Conservation (phyloP, 2,113 vertebrate genomes). For the Oostethus manadensis region DNA sequence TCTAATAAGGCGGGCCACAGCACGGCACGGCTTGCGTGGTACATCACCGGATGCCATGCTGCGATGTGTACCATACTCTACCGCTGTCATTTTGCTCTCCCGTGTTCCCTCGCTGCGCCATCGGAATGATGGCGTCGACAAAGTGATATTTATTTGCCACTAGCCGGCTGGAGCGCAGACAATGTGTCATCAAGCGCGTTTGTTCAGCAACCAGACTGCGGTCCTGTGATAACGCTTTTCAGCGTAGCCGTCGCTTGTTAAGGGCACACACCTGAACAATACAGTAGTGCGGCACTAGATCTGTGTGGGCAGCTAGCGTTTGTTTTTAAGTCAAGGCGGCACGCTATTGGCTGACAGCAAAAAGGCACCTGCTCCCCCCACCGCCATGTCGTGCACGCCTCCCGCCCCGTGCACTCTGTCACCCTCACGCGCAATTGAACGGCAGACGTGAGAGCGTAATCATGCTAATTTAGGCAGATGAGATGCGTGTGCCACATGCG, state of each 20-base stretch:
- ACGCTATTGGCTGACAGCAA: neutral
- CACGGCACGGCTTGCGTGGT: no score
- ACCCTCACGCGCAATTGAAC: constrained; percentile 37
- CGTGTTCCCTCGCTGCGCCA: constrained; percentile 25
- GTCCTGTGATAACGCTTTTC: constrained; percentile 25
- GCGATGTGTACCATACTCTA: no score
- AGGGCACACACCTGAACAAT: constrained; percentile 5
- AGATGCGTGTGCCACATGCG: constrained; percentile 66
- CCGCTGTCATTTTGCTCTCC: constrained; percentile 9
- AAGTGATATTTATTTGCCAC: constrained; percentile 4
- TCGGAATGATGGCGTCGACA: constrained; percentile 15
- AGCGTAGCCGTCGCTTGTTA: constrained; percentile 8
- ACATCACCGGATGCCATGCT: no score
- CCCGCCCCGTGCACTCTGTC: constrained; percentile 20
- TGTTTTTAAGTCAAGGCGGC: neutral
- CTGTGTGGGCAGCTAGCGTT: neutral
- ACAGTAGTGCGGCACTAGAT: constrained; percentile 17
- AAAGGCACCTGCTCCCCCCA: constrained; percentile 5
- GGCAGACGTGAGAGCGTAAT: constrained; percentile 58
- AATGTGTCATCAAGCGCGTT: constrained; percentile 1
- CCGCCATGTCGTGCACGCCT: constrained; percentile 8
- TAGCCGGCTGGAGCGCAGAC: neutral
- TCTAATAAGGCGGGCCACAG: no score
- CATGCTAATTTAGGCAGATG: constrained; percentile 73
- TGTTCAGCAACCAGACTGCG: constrained; percentile 16